These are phyloP conservation scores for Lamprotornis superbus DNA, from an alignment of 2,113 vertebrate genomes.

Conservation along the genomic window DNA sequence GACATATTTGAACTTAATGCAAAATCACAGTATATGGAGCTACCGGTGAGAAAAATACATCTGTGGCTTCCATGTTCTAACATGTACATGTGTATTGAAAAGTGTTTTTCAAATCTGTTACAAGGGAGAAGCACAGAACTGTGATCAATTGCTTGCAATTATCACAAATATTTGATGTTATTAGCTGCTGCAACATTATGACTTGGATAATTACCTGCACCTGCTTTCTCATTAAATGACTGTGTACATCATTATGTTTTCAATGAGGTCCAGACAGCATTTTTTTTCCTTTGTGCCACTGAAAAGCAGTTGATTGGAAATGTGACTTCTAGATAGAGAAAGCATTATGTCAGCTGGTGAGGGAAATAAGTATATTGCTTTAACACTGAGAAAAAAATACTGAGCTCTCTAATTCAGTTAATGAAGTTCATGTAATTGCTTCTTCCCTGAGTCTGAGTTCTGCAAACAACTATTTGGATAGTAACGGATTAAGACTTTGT, in stretches of 20 bases:
- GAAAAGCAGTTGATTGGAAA: slow-evolving; percentile 41
- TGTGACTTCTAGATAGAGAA: slow-evolving; percentile 26
- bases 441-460: background rate
- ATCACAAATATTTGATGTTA: slow-evolving; percentile 57
- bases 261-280: slow-evolving; percentile 14
- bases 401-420: slow-evolving; percentile 10
- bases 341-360: background rate
- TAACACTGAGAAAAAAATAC: background rate
- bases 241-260: slow-evolving; percentile 39
- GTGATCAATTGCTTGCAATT: slow-evolving; percentile 36
- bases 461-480: background rate
- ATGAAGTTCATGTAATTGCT: slow-evolving; percentile 32
- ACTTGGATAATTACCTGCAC: slow-evolving; percentile 55
- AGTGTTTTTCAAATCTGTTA: background rate
- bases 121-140: background rate
- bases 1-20: background rate
- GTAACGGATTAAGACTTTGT: background rate
- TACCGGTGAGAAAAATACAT: background rate
- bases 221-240: slow-evolving; percentile 44
- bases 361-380: slow-evolving; percentile 16
- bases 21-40: background rate
- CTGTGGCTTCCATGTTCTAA: background rate
- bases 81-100: background rate
- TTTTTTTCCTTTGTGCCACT: background rate
- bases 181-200: slow-evolving; percentile 52